Conservation (phyloP, 1,140 invertebrate species). For the Oscheius sp. region DNA sequence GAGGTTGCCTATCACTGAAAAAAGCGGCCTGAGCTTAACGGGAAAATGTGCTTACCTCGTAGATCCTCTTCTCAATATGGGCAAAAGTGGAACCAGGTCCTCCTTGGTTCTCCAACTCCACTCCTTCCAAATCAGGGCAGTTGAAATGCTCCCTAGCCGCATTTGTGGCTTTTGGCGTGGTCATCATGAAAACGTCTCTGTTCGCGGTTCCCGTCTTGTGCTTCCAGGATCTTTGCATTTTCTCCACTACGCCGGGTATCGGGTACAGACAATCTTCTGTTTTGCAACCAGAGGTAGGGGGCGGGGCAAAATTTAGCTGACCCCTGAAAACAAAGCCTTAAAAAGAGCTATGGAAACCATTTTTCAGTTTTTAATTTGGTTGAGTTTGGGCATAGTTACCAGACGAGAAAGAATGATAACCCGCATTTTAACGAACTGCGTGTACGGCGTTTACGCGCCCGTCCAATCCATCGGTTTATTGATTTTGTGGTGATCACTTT, state of each 20-base stretch:
- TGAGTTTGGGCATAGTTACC: no score
- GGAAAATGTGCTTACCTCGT: no score
- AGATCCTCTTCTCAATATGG: slow-evolving; percentile 96
- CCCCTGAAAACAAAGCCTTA: not conserved
- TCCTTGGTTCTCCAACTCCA: slow-evolving; percentile 95
- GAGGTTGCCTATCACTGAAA: no score
- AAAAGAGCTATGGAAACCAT: not conserved
- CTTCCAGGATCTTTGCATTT: slow-evolving; percentile 75
- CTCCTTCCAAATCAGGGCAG: slow-evolving; percentile 84
- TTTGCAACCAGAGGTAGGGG: not conserved
- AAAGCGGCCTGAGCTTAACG: no score
- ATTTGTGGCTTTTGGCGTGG: slow-evolving; percentile 39
- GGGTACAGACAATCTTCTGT: not conserved
- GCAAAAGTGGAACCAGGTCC: slow-evolving; percentile 92
- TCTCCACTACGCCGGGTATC: not conserved
- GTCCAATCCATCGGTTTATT: no score
- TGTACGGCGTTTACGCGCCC: slow-evolving; percentile 15
- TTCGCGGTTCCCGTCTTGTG: slow-evolving; percentile 72
- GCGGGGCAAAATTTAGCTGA: not conserved
- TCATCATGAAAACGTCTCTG: slow-evolving; percentile 15
- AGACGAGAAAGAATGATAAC: no score
- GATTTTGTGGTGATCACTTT: no score
- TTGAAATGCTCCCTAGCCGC: slow-evolving; percentile 82
- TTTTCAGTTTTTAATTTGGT: no score
- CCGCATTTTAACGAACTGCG: no score